Base-by-base conservation (phyloP, 2,113 vertebrate species). In the Apteryx owenii region DNA sequence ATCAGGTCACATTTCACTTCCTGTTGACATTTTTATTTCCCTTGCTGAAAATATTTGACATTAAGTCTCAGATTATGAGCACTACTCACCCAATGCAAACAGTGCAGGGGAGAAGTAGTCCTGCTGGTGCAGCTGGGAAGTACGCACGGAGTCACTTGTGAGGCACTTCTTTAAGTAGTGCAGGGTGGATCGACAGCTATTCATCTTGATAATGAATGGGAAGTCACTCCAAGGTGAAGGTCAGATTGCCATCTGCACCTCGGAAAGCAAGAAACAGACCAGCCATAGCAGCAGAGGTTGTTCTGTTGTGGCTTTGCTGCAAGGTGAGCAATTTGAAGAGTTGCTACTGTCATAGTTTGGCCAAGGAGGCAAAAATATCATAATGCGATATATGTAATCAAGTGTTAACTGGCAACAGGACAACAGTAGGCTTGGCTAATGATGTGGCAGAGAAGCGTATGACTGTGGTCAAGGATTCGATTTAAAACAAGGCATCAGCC, bases 1-100 rank as follows among this genome's bases (percentile, higher is more conserved):
- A 98, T 98, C 98, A 98, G 98, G 97, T 97, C 97, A 85, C 97
- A 97, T 98, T 98, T 98, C 97, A 97, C 96, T 98, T 98, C 96
- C 97, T 97, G 96, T 96, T 97, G 98, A 97, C 97, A 96, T 98
- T 98, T 98, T 98, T 97, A 98, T 98, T 98, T 97, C 97, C 95
- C 97, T 96, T 94, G 96, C 95, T 97, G 96, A 98, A 98, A 98
- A 97, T 96, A 97, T 97, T 97, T 97, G 97, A 96, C 89, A 70
- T 64, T 53, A 83, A 98, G 93, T 68, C 94, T 95, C 81, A 23
- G 97, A 95, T 95, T 97, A 95, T 98, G 97, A 96, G 95, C 91
- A 4, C 94, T 58, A n/a, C 77, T 97, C 93, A 84, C 87, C 91
- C 88, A 93, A 50, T 73, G 95, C 97, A 93, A 83, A 75, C 89